Conservation (phyloP, 2,888 invertebrate genomes). For the Tortricodes alternella region DNA sequence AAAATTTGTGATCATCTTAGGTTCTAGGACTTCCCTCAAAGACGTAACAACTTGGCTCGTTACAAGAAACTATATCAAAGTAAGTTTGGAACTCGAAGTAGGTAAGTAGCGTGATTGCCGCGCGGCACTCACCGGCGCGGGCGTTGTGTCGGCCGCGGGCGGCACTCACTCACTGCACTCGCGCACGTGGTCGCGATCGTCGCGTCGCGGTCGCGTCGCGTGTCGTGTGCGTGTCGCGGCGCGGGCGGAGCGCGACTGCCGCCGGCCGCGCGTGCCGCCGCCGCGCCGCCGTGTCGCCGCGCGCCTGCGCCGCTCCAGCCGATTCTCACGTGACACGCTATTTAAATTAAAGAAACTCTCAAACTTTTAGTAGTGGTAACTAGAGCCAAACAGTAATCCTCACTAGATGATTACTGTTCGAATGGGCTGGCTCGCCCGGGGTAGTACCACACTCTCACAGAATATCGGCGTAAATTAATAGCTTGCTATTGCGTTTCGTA, state of each 20-base stretch:
- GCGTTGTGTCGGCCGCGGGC: neutral
- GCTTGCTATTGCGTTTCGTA: too few species aligned
- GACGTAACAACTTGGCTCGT: neutral
- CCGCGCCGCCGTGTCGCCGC: neutral
- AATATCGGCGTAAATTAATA: too few species aligned
- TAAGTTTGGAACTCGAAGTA: neutral
- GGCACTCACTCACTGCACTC: neutral
- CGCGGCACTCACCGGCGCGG: neutral
- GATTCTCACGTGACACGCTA: too few species aligned
- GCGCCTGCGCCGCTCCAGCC: neutral
- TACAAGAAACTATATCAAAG: neutral
- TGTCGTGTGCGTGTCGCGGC: neutral
- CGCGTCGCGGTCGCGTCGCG: neutral
- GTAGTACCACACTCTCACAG: too few species aligned
- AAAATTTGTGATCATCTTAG: neutral
- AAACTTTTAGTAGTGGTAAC: too few species aligned
- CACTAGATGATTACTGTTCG: too few species aligned
- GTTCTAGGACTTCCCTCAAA: neutral
- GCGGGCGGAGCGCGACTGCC: slow-evolving; percentile 1
- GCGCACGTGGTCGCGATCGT: neutral
- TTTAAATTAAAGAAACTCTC: too few species aligned
- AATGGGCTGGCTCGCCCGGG: too few species aligned
- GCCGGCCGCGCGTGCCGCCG: neutral
- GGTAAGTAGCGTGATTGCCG: too few species aligned
- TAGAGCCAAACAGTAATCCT: too few species aligned